Evolutionary conservation across 2,797 vertebrate species (phyloP).

Genomic region (Gouania willdenowi): DNA sequence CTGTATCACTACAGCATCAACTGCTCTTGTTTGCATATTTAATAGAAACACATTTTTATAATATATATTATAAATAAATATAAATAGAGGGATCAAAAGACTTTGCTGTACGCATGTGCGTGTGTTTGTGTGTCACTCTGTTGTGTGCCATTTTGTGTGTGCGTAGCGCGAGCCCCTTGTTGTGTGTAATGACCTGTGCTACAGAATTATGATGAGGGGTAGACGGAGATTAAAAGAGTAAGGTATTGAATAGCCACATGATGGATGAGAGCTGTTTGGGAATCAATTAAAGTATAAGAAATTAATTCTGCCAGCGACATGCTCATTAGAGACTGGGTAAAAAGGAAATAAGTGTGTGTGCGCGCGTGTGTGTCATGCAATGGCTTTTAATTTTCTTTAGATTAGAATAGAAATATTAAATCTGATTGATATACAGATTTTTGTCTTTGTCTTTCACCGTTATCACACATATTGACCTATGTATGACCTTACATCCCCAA

Average conservation of each 20-base stretch:
- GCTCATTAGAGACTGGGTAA: conserved; percentile 71
- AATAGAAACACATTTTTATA: conserved; percentile 26
- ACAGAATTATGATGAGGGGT: conserved; percentile 65
- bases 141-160: conserved; percentile 17
- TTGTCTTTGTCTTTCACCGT: too few relatives aligned
- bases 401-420: too few relatives aligned
- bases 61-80: not conserved
- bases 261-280: conserved; percentile 73
- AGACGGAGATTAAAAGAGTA: conserved; percentile 61
- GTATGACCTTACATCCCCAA: too few relatives aligned
- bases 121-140: conserved; percentile 15
- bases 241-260: conserved; percentile 64
- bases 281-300: conserved; percentile 78
- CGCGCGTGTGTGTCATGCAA: too few relatives aligned
- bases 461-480: too few relatives aligned
- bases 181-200: conserved; percentile 59
- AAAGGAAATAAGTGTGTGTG: too few relatives aligned
- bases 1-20: conserved; percentile 32
- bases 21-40: conserved; percentile 50
- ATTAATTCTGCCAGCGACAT: conserved; percentile 75
- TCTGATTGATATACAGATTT: too few relatives aligned
- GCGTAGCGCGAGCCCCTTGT: conserved; percentile 7
- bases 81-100: not conserved
- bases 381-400: too few relatives aligned
- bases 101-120: not conserved